Evolutionary conservation across 2,888 invertebrate genomes (phyloP).

Genomic region (Nematopogon swammerdamellus): DNA sequence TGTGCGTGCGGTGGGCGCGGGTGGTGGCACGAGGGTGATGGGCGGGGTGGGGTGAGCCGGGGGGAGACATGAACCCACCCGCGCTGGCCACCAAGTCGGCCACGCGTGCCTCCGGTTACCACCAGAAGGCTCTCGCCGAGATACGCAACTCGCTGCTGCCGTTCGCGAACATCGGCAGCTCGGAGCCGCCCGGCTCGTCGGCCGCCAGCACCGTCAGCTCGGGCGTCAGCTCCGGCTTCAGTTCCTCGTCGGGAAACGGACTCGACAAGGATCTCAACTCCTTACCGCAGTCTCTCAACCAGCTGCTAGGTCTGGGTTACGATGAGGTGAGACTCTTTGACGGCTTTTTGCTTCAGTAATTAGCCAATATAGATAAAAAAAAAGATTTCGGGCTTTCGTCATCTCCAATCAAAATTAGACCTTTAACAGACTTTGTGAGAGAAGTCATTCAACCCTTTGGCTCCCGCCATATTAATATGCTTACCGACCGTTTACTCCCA

Average conservation of each 20-base stretch:
- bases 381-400: too few species aligned
- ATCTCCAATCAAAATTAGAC: too few species aligned
- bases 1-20: not conserved
- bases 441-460: too few species aligned
- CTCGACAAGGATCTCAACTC: slow-evolving; percentile 64
- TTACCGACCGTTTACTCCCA: too few species aligned
- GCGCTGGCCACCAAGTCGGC: slow-evolving; percentile 57
- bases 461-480: too few species aligned
- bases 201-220: slow-evolving; percentile 71
- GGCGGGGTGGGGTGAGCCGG: slow-evolving; percentile 52
- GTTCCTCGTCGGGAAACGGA: slow-evolving; percentile 55
- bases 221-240: slow-evolving; percentile 58
- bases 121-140: slow-evolving; percentile 83
- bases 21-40: slow-evolving; percentile 26
- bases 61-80: slow-evolving; percentile 63
- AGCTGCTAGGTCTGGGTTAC: slow-evolving; percentile 69
- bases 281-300: slow-evolving; percentile 62
- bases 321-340: slow-evolving; percentile 58
- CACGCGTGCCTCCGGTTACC: slow-evolving; percentile 75
- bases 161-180: slow-evolving; percentile 66
- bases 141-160: slow-evolving; percentile 80
- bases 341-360: too few species aligned
- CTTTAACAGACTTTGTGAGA: too few species aligned
- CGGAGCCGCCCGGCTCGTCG: slow-evolving; percentile 66
- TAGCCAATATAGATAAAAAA: too few species aligned